Percentiles rank a stretch among this genome's conserved stretches.
These are phyloP conservation scores for Pelodiscus sinensis DNA, from an alignment of 2,113 vertebrate genomes.

Conservation along the genomic window DNA sequence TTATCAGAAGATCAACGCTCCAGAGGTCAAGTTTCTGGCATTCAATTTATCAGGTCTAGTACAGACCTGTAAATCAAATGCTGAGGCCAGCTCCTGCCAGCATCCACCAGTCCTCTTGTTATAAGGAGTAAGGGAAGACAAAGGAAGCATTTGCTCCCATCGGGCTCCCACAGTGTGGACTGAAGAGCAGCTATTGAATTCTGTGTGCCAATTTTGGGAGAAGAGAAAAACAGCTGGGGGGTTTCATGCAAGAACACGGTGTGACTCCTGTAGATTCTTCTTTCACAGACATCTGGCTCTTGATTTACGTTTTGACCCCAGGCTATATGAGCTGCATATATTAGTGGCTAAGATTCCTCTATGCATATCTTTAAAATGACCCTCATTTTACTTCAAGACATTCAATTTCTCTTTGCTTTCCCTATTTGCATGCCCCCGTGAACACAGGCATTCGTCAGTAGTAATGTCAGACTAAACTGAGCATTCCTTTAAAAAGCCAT, in stretches of 20 bases:
- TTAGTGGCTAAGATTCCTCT: conserved; percentile 26
- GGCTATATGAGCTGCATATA: conserved; percentile 52
- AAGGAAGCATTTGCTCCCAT: too few species aligned
- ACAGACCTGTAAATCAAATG: too few species aligned
- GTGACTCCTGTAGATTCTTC: neutral
- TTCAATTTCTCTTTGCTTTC: conserved; percentile 70
- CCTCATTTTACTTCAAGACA: conserved; percentile 61
- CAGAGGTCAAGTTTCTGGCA: too few species aligned
- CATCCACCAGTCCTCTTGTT: too few species aligned
- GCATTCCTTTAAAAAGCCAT: conserved; percentile 61
- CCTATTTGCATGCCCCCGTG: conserved; percentile 65
- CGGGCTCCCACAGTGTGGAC: neutral
- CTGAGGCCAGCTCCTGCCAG: too few species aligned
- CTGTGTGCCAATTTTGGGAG: neutral
- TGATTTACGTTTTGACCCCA: conserved; percentile 27
- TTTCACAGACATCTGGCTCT: neutral
- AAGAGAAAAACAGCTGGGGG: neutral
- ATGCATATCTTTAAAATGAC: conserved; percentile 70
- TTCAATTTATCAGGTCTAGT: too few species aligned
- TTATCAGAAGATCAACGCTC: too few species aligned
- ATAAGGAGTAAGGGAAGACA: too few species aligned
- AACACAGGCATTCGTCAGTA: conserved; percentile 65
- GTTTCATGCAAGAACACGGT: neutral
- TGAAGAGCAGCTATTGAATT: neutral
- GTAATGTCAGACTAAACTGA: conserved; percentile 64